These are phyloP conservation scores for Phrixothrix hirtus DNA, from an alignment of 2,888 invertebrate genomes.

Conservation along the genomic window DNA sequence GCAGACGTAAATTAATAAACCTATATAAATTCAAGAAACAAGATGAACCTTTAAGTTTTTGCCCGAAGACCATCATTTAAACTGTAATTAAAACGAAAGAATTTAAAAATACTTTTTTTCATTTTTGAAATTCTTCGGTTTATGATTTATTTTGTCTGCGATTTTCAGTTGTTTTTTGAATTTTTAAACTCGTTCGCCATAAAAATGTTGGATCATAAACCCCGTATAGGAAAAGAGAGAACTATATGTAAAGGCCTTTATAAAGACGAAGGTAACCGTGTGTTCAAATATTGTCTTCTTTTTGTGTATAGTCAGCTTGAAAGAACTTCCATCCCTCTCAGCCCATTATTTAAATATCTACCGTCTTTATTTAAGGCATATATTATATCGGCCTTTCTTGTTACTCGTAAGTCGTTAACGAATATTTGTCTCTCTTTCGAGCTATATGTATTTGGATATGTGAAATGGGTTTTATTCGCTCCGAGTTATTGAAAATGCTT, in stretches of 20 bases:
- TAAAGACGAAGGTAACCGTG: conserved; percentile 21
- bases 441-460: conserved; percentile 34
- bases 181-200: conserved; percentile 56
- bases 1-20: conserved; percentile 57
- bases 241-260: conserved; percentile 12
- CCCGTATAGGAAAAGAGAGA: conserved; percentile 34
- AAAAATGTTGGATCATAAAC: conserved; percentile 55
- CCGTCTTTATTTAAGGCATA: conserved; percentile 23
- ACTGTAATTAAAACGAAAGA: conserved; percentile 52
- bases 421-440: conserved; percentile 13
- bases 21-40: conserved; percentile 54
- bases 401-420: conserved; percentile 11
- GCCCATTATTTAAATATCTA: conserved; percentile 31
- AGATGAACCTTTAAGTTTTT: conserved; percentile 34
- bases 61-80: conserved; percentile 34
- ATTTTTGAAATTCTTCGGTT: conserved; percentile 53
- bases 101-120: conserved; percentile 47
- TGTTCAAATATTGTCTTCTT: conserved; percentile 32
- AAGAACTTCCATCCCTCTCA: conserved; percentile 27
- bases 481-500: conserved; percentile 38
- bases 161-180: conserved; percentile 56
- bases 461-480: conserved; percentile 35
- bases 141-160: conserved; percentile 58
- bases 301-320: conserved; percentile 25
- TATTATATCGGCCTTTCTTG: conserved; percentile 21